These are phyloP conservation scores for Amblyopsis hoosieri DNA, from an alignment of 2,797 vertebrate genomes.

Conservation along the genomic window DNA sequence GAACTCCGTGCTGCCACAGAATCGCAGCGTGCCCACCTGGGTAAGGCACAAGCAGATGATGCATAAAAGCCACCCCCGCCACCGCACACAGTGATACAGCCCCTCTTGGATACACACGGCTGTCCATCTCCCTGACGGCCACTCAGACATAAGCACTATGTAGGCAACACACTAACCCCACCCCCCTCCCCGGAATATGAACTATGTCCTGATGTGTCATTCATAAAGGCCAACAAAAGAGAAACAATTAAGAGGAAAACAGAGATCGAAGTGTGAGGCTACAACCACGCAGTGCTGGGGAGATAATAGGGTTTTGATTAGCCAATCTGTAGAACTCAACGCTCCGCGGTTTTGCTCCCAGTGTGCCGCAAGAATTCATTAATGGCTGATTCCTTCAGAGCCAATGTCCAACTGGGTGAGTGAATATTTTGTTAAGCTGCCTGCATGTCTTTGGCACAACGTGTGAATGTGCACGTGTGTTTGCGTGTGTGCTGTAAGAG, in stretches of 20 bases:
- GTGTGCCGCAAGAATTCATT: conserved; percentile 41
- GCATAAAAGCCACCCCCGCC: background rate
- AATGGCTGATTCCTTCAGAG: conserved; percentile 39
- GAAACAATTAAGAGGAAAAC: conserved; percentile 41
- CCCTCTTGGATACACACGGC: conserved; percentile 29
- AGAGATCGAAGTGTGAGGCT: conserved; percentile 36
- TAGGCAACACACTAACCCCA: background rate
- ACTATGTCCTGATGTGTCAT: conserved; percentile 25
- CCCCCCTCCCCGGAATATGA: conserved; percentile 7
- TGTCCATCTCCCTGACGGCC: conserved; percentile 31
- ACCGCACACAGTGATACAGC: conserved; percentile 18
- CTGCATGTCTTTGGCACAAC: background rate
- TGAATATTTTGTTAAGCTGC: conserved; percentile 7
- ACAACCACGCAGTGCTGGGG: conserved; percentile 24
- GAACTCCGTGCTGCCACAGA: conserved; percentile 94
- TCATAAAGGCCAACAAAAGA: conserved; percentile 34
- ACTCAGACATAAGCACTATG: conserved; percentile 32
- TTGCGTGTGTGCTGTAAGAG: background rate
- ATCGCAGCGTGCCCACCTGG: conserved; percentile 90
- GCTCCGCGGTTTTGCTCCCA: conserved; percentile 37
- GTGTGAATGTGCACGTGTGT: conserved; percentile 3
- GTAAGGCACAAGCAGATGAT: conserved; percentile 10
- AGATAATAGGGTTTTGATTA: conserved; percentile 63
- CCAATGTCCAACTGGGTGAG: conserved; percentile 13
- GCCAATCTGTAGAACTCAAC: conserved; percentile 43